Evolutionary conservation across 1,140 invertebrate genomes (phyloP).

Genomic region (Caerostris darwini): DNA sequence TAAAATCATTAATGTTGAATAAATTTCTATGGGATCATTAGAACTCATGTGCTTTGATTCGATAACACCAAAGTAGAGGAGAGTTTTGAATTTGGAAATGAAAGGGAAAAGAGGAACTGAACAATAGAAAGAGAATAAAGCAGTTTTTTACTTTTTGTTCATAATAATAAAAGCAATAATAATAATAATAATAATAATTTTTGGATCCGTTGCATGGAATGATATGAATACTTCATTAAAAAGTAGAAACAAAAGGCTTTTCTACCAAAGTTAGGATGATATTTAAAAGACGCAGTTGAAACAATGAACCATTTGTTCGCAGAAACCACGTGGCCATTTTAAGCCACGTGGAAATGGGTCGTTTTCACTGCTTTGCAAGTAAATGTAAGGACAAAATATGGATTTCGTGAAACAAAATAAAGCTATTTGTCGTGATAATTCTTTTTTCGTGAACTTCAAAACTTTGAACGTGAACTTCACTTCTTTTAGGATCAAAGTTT

Average conservation of each 20-base stretch:
- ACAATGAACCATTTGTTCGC: neutral
- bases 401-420: too few species aligned
- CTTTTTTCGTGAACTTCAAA: too few species aligned
- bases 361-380: neutral
- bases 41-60: slow-evolving; percentile 49
- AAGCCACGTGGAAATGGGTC: neutral
- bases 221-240: slow-evolving; percentile 67
- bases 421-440: too few species aligned
- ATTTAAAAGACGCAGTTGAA: slow-evolving; percentile 3
- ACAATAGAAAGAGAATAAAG: slow-evolving; percentile 3
- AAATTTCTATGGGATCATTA: slow-evolving; percentile 68
- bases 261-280: slow-evolving; percentile 25
- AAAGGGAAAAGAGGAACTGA: neutral
- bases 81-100: neutral
- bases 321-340: neutral
- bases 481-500: too few species aligned
- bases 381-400: too few species aligned
- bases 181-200: slow-evolving; percentile 35
- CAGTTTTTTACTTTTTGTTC: slow-evolving; percentile 1
- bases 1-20: slow-evolving; percentile 74
- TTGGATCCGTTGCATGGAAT: slow-evolving; percentile 10
- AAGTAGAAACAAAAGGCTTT: slow-evolving; percentile 43
- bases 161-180: slow-evolving; percentile 45
- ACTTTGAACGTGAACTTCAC: too few species aligned
- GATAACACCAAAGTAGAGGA: slow-evolving; percentile 28